Base-by-base conservation (phyloP, 2,888 invertebrate species). In the Chrysina gloriosa region DNA sequence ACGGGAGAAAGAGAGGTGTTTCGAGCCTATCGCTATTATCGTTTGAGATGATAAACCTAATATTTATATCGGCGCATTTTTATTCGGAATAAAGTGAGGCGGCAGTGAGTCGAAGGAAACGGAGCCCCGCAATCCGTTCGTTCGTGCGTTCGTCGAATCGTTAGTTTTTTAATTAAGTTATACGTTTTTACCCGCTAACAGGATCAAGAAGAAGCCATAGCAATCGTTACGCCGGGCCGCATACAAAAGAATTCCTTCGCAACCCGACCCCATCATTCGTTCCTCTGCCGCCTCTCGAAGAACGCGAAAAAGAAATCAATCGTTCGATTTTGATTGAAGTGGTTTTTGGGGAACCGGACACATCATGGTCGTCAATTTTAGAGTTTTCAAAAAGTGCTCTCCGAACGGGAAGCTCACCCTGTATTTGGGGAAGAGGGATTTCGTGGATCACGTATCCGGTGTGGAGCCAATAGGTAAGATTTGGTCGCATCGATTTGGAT, bases 311-410 rank as follows among this genome's bases (percentile, higher is more conserved):
- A n/a, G n/a, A n/a, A n/a, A 16, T 6, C 14, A 25, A 56, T 14
- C 21, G 23, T 39, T 23, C 14, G 14, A 23, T 25, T 25, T 23
- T 6, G 45, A 42, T 25, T 25, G 48, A 50, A 50, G n/a, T n/a
- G n/a, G 11, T 9, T 14, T 25, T 23, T n/a, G 39, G 31, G 21
- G 16, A 61, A n/a, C n/a, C n/a, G n/a, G n/a, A 19, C 61, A 48
- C 64, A 88, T 82, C 71, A 95, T 95, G 96, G 95, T 95, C 81
- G 92, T 90, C 78, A 95, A 94, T 82, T 95, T 95, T 83, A 93
- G 93, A 84, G 95, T 96, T 80, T 96, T 92, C 84, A 96, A 96
- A 84, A 96, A 96, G 86, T 90, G 90, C 78, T 91, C 95, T 42
- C 94, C 95, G 52, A 95, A 95, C 83, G 93, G 92, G 72, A 94